phyloP scores from a whole-genome alignment of 2,888 invertebrate species.

The Nemoura dubitans region DNA sequence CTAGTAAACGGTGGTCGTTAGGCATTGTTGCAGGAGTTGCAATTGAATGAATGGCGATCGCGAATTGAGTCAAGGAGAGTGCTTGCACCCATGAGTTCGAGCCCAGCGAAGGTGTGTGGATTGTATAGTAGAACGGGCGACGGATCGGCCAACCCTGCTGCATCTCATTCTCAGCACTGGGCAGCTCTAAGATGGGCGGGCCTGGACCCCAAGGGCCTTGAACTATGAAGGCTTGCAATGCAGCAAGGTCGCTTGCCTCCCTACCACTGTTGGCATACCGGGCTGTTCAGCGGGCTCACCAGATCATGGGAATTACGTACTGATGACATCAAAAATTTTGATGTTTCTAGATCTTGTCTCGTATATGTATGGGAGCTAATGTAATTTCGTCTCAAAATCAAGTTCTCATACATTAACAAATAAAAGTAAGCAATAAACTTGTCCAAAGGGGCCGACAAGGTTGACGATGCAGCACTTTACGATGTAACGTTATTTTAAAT shows the following conservation, averaged over 20 bases:
- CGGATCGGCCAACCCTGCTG: neutral
- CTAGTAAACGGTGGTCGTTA: too few relatives aligned
- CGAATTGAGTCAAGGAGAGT: neutral
- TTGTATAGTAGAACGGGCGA: neutral
- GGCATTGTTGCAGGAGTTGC: too few relatives aligned
- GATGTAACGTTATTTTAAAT: neutral
- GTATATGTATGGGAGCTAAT: neutral
- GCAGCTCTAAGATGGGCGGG: slow-evolving; percentile 51
- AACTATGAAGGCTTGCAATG: slow-evolving; percentile 35
- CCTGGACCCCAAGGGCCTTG: slow-evolving; percentile 28
- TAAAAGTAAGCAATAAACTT: neutral
- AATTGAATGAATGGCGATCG: neutral
- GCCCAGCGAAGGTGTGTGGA: neutral
- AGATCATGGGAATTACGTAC: neutral
- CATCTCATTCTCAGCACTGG: neutral
- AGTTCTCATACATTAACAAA: neutral
- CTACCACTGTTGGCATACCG: neutral
- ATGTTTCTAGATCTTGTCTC: slow-evolving; percentile 1
- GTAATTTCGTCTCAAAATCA: slow-evolving; percentile 7
- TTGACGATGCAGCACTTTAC: neutral
- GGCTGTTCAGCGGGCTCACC: neutral
- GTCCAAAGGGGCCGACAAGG: neutral
- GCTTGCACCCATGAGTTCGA: neutral
- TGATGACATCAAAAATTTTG: neutral
- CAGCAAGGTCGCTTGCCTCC: slow-evolving; percentile 44